Conservation (phyloP, 2,888 invertebrate species). For the Melanargia galathea region DNA sequence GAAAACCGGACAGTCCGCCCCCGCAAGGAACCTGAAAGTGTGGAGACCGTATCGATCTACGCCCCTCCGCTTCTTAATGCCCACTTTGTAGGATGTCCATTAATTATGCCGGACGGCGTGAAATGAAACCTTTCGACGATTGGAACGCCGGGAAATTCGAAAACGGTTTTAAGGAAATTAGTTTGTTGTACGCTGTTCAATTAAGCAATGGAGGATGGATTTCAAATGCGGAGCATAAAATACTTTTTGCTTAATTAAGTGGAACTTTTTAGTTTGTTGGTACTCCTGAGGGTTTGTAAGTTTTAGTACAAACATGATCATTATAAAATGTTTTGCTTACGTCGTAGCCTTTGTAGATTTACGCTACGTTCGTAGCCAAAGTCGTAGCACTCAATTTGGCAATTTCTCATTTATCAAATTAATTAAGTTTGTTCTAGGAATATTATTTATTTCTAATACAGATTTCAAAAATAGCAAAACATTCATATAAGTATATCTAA, state of each 20-base stretch:
- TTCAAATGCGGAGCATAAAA: conserved; percentile 27
- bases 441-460: no score
- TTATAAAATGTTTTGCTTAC: conserved; percentile 3
- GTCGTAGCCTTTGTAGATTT: not conserved
- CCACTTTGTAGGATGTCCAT: conserved; percentile 74
- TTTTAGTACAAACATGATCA: not conserved
- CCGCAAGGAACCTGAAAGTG: conserved; percentile 67
- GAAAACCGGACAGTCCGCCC: conserved; percentile 52
- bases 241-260: conserved; percentile 25
- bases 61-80: conserved; percentile 72
- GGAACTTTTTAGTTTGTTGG: conserved; percentile 4
- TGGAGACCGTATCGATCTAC: conserved; percentile 69
- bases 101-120: conserved; percentile 69
- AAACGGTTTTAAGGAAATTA: conserved; percentile 49
- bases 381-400: not conserved
- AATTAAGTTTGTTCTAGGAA: no score
- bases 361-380: conserved; percentile 2
- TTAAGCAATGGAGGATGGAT: conserved; percentile 39
- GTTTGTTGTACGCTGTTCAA: conserved; percentile 47
- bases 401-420: not conserved
- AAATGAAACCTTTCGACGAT: conserved; percentile 59
- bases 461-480: no score
- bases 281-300: not conserved
- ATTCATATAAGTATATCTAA: no score
- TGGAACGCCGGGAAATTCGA: conserved; percentile 48